Evolutionary conservation across 1,140 invertebrate species (phyloP), one percentile per base, ranked within the genome.

Genomic region (Magallana angulata): DNA sequence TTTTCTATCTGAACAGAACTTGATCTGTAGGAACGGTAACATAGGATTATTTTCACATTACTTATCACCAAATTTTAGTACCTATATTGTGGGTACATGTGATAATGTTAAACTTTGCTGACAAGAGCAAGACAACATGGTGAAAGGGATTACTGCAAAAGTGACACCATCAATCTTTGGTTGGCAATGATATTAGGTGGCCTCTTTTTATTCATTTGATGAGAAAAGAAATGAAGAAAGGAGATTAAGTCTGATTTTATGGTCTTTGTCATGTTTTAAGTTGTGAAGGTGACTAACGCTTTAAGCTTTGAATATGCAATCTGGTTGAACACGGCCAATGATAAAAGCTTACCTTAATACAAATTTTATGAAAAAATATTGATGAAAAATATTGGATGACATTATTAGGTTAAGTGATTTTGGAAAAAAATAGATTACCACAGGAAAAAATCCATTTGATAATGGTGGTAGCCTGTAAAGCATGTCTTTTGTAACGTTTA

Each of bases 281-380:
- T 76, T 76, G 68, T 76, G 24, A 76, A 24, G 68, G 68, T 76
- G 68, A 76, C 68, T 76, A 76, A 30, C 68, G 36, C 68, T 76
- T n/a, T 76, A 30, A 30, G 24, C 24, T 12, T 7, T 11, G 68
- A 76, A 36, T 76, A 76, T 76, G 68, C 68, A 76, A 76, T 76
- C 18, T 76, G 18, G 68, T 30, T 30, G 36, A 36, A 76, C 11
- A 30, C 24, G 9, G 68, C 14, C 18, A 76, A 76, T 30, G 68
- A 76, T 36, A 76, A 76, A 76, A 76, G 68, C 68, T 76, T 24
- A 18, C 68, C 36, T 76, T 76, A 76, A 76, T 76, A 76, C 68
- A 76, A 11, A 76, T 76, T 76, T 76, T 76, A 76, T 76, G 68
- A 76, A 76, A 48, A 76, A 76, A 76, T 76, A 76, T 76, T 76